phyloP scores from a whole-genome alignment of 1,140 invertebrate species.

The Aphaenogaster rudis region DNA sequence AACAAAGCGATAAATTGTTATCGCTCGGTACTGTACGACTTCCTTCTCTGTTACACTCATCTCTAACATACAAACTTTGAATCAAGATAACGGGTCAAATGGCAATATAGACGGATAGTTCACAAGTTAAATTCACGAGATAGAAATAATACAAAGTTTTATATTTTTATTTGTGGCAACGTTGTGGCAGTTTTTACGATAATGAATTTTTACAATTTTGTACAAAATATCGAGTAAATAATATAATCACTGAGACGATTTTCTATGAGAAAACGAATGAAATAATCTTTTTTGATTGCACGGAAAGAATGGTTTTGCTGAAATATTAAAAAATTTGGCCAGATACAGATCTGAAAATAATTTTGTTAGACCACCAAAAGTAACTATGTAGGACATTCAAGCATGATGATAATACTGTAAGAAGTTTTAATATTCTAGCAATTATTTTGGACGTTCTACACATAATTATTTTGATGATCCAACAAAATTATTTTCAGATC shows the following conservation, averaged over 20 bases:
- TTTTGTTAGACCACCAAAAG: too few relatives aligned
- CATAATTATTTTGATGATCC: too few relatives aligned
- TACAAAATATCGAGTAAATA: background rate
- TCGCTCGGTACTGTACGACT: constrained; percentile 5
- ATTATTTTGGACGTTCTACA: too few relatives aligned
- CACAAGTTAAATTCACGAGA: background rate
- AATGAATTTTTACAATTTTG: constrained; percentile 6
- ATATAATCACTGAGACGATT: constrained; percentile 3
- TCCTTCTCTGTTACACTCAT: background rate
- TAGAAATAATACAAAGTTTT: background rate
- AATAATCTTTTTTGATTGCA: background rate
- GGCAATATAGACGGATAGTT: background rate
- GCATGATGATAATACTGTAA: too few relatives aligned
- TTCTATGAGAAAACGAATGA: background rate
- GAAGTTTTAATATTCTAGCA: too few relatives aligned
- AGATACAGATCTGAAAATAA: too few relatives aligned
- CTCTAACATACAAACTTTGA: constrained; percentile 5
- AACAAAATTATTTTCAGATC: too few relatives aligned
- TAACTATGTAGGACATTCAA: too few relatives aligned
- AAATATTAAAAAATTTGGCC: too few relatives aligned
- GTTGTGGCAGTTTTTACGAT: background rate
- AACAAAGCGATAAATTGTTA: constrained; percentile 35
- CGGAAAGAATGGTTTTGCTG: too few relatives aligned
- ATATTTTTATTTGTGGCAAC: background rate
- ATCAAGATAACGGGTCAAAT: background rate